Percentiles rank a stretch among this genome's conserved stretches.
phyloP scores from a whole-genome alignment of 1,140 invertebrate genomes.

The Cepaea nemoralis region DNA sequence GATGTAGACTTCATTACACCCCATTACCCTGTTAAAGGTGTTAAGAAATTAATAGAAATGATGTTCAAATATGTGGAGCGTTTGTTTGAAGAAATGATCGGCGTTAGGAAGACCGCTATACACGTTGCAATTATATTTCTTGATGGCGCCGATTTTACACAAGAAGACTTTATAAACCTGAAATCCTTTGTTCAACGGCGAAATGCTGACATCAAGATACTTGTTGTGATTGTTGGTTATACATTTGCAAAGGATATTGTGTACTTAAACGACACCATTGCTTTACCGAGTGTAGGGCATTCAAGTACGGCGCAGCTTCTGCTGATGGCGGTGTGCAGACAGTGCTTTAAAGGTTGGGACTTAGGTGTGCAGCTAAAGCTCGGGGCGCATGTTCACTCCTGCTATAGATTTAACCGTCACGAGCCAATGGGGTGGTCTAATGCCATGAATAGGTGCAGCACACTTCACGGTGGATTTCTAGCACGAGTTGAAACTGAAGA shows the following conservation, averaged over 20 bases:
- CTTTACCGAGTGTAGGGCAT: neutral
- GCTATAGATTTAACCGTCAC: no score
- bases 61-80: neutral
- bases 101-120: neutral
- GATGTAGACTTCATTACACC: neutral
- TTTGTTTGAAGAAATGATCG: neutral
- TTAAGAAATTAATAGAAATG: neutral
- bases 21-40: neutral
- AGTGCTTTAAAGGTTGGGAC: no score
- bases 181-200: neutral
- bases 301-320: neutral
- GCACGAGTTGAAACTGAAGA: no score
- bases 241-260: neutral
- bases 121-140: neutral
- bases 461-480: no score
- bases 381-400: no score
- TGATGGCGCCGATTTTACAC: neutral
- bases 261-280: neutral
- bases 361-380: no score
- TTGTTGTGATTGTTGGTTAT: neutral
- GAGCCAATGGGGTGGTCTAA: no score
- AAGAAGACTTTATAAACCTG: neutral
- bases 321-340: no score
- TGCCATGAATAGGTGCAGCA: no score
- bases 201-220: neutral